Conservation (phyloP, 2,888 invertebrate genomes). For the Melinopterus prodromus region DNA sequence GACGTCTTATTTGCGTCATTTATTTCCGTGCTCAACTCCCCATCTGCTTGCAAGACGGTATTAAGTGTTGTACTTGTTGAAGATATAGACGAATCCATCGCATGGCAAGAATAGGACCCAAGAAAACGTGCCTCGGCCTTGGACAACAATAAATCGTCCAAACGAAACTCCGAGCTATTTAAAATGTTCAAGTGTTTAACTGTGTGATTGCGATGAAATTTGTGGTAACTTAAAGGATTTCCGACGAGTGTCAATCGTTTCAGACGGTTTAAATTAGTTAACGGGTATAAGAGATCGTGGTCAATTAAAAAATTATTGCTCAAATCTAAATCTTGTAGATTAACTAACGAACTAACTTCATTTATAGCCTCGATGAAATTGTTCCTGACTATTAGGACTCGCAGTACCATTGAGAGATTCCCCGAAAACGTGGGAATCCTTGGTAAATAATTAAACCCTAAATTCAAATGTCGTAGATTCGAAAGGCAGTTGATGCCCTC, state of each 20-base stretch:
- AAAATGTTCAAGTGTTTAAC: slow-evolving; percentile 66
- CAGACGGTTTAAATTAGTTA: slow-evolving; percentile 65
- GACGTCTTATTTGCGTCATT: slow-evolving; percentile 40
- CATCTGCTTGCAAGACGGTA: slow-evolving; percentile 42
- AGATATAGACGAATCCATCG: slow-evolving; percentile 40
- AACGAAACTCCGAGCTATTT: slow-evolving; percentile 63
- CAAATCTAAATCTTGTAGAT: slow-evolving; percentile 68
- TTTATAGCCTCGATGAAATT: slow-evolving; percentile 71
- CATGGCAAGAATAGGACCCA: slow-evolving; percentile 50
- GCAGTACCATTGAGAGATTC: slow-evolving; percentile 62
- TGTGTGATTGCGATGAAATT: slow-evolving; percentile 65
- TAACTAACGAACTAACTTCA: slow-evolving; percentile 64
- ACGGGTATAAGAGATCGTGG: slow-evolving; percentile 65
- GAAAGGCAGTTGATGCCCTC: slow-evolving; percentile 67
- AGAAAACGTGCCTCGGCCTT: slow-evolving; percentile 64
- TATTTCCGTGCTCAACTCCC: slow-evolving; percentile 32
- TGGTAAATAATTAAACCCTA: slow-evolving; percentile 70
- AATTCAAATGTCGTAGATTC: slow-evolving; percentile 68
- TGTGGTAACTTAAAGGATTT: slow-evolving; percentile 71
- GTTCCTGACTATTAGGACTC: slow-evolving; percentile 66
- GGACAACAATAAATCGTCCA: slow-evolving; percentile 64
- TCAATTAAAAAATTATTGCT: slow-evolving; percentile 71
- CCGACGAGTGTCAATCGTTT: slow-evolving; percentile 66
- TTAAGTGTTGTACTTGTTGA: slow-evolving; percentile 44
- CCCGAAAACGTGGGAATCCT: slow-evolving; percentile 66